phyloP scores from a whole-genome alignment of 2,888 invertebrate genomes.

The Pogonocherus hispidulus region DNA sequence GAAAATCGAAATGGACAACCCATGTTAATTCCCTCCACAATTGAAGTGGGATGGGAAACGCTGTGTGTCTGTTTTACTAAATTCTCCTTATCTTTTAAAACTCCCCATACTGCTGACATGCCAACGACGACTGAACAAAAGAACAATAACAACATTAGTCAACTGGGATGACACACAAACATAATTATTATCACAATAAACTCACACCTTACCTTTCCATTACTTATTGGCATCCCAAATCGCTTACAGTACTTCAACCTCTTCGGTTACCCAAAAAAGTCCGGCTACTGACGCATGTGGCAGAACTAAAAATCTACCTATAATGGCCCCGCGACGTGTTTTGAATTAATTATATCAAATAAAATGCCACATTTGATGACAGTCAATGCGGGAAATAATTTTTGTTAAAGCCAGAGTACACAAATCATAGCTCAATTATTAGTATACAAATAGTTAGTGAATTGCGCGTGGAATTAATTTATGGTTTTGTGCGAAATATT shows the following conservation, averaged over 20 bases:
- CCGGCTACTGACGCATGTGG: neutral
- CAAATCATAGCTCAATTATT: constrained; percentile 65
- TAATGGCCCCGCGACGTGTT: constrained; percentile 23
- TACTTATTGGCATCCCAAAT: neutral
- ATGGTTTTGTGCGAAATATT: constrained; percentile 40
- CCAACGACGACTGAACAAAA: no score
- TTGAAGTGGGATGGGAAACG: no score
- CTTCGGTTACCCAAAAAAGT: constrained; percentile 1
- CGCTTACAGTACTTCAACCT: constrained; percentile 6
- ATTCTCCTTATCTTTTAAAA: no score
- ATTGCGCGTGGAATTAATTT: constrained; percentile 61
- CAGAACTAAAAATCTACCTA: constrained; percentile 15
- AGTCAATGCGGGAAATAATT: constrained; percentile 42
- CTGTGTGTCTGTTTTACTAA: no score
- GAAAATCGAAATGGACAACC: no score
- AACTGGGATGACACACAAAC: neutral
- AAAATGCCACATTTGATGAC: constrained; percentile 28
- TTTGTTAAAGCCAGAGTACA: constrained; percentile 55
- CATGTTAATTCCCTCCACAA: no score
- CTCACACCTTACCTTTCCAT: no score
- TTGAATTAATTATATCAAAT: constrained; percentile 33
- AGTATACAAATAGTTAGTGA: constrained; percentile 62
- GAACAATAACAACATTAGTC: no score
- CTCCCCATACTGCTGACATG: no score
- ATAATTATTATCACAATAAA: no score